Base-by-base conservation (phyloP, 2,113 vertebrate genomes). In the Columba janthina region DNA sequence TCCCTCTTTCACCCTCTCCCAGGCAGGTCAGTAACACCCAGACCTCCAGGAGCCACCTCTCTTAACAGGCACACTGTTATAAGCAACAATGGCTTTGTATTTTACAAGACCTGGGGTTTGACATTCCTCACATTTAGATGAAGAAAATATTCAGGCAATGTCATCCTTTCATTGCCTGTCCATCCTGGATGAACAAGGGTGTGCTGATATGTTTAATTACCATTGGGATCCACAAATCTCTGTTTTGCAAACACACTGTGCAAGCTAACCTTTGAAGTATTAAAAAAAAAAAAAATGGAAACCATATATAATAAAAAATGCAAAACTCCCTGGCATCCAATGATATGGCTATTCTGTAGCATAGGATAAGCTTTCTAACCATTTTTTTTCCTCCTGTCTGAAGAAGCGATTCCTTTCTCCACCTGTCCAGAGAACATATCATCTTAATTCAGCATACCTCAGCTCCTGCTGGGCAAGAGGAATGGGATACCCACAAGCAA, bases 371-470 rank as follows among this genome's bases (percentile, higher is more conserved):
- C 28, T 79, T 73, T 84, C 29, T 15, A 67, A 54, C 4, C 9
- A 22, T 28, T 26, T 62, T 38, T 38, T 42, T 25, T 18, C 5
- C 9, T 91, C 5, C 24, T 38, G 4, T n/a, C 61, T 66, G 70
- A 91, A 92, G 54, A 83, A 93, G 65, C 21, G 0, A 81, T 32
- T 88, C 53, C 24, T 2, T 81, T 77, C 50, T 67, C 80, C 97
- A 95, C 91, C 95, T 96, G 94, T 92, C 62, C 66, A 32, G 5
- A 18, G 76, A 95, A 95, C 78, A 44, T 70, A 88, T 95, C 91
- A 81, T 92, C 88, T 42, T 57, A 93, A 89, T 50, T 94, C 90
- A 76, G 69, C 95, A 96, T 94, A 82, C 65, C 46, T 69, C 87
- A 90, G n/a, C 36, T 2, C 91, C 93, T 64, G 82, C 94, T 94